Evolutionary conservation across 2,888 invertebrate species (phyloP).

Genomic region (Chloromyia formosa): DNA sequence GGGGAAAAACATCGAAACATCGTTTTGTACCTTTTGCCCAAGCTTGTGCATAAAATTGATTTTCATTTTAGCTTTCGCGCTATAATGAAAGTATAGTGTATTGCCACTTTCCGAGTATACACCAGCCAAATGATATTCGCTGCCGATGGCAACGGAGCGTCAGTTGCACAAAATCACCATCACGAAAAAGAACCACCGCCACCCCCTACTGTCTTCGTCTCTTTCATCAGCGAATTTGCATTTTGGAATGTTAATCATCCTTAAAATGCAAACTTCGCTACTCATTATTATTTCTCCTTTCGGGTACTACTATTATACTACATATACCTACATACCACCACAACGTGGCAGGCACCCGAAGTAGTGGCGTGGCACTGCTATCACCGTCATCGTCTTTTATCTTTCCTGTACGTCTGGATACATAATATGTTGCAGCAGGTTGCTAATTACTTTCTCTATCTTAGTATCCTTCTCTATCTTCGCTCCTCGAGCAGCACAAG

Average conservation of each 20-base stretch:
- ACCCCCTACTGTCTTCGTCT: too few relatives aligned
- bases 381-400: too few relatives aligned
- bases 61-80: constrained; percentile 1
- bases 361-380: too few relatives aligned
- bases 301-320: not conserved
- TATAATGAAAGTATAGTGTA: not conserved
- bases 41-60: constrained; percentile 29
- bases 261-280: constrained; percentile 38
- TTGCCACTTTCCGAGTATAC: too few relatives aligned
- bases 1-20: too few relatives aligned
- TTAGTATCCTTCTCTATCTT: not conserved
- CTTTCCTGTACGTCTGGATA: not conserved
- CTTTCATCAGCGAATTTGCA: constrained; percentile 17
- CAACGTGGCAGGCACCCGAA: too few relatives aligned
- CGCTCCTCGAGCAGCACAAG: too few relatives aligned
- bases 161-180: constrained; percentile 20
- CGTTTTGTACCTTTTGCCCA: constrained; percentile 1
- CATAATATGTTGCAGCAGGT: constrained; percentile 40
- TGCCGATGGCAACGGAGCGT: constrained; percentile 8
- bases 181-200: not conserved
- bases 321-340: too few relatives aligned
- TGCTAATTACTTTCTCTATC: constrained; percentile 39
- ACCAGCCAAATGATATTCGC: constrained; percentile 14
- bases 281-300: constrained; percentile 24
- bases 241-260: constrained; percentile 42